Evolutionary conservation across 2,113 vertebrate species (phyloP).

Genomic region (Haliaeetus leucogaster): DNA sequence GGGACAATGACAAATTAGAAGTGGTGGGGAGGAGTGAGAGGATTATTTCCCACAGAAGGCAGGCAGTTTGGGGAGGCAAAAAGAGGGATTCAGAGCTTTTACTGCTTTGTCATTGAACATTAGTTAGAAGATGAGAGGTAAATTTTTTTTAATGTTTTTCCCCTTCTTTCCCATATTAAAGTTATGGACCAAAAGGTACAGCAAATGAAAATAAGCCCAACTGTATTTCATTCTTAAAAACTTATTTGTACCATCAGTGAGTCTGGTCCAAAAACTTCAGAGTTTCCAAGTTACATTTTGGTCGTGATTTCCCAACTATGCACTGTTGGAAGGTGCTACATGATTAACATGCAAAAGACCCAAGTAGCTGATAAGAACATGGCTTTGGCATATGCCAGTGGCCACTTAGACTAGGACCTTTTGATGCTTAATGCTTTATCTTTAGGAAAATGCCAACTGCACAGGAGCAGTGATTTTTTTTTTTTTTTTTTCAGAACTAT

Average conservation of each 20-base stretch:
- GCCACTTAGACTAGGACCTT: background rate
- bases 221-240: background rate
- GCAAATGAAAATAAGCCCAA: background rate
- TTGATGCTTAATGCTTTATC: background rate
- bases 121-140: background rate
- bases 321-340: background rate
- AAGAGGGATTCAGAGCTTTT: background rate
- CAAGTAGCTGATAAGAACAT: background rate
- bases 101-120: background rate
- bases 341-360: background rate
- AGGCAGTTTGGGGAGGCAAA: background rate
- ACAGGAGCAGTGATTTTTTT: background rate
- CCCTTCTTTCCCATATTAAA: background rate
- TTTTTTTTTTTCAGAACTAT: background rate
- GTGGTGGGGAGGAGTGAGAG: background rate
- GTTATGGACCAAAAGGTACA: background rate
- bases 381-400: background rate
- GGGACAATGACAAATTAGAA: background rate
- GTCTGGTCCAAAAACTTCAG: background rate
- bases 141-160: background rate
- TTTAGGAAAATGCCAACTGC: background rate
- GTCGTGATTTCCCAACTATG: background rate
- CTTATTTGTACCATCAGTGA: background rate
- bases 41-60: background rate
- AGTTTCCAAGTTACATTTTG: background rate